A percentile compares a stretch with the other conserved stretches of the same genome.
These are phyloP conservation scores for Pampus argenteus DNA, from an alignment of 2,797 vertebrate genomes.

Conservation along the genomic window DNA sequence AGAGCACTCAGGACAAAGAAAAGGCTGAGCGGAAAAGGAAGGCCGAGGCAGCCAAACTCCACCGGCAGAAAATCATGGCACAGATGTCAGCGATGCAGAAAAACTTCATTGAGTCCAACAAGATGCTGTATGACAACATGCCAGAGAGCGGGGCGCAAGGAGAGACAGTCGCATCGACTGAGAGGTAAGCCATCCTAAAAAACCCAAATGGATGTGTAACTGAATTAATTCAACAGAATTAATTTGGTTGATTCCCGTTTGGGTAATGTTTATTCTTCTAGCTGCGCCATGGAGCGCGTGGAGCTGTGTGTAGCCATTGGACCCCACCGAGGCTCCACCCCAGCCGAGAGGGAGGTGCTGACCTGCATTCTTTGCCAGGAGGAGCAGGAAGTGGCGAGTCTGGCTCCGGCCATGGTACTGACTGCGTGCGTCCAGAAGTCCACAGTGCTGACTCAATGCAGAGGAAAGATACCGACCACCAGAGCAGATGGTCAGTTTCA, in stretches of 20 bases:
- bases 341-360: conserved; percentile 89
- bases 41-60: conserved; percentile 95
- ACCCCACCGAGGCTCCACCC: conserved; percentile 89
- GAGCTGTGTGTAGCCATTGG: conserved; percentile 90
- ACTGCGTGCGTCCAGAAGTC: conserved; percentile 98
- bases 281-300: conserved; percentile 81
- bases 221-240: neutral
- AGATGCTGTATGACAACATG: conserved; percentile 94
- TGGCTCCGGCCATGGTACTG: conserved; percentile 94
- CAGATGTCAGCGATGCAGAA: conserved; percentile 99
- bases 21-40: conserved; percentile 97
- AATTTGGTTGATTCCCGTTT: neutral
- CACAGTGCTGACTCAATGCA: conserved; percentile 93
- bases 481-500: conserved; percentile 75
- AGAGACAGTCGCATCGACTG: conserved; percentile 80
- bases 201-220: neutral
- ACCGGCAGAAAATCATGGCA: conserved; percentile 99
- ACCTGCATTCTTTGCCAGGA: conserved; percentile 99
- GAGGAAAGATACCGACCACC: conserved; percentile 85
- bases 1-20: conserved; percentile 94
- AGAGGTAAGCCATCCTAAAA: conserved; percentile 82
- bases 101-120: conserved; percentile 98
- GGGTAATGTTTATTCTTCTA: conserved; percentile 42
- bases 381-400: conserved; percentile 93
- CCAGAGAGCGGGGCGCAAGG: conserved; percentile 86